Evolutionary conservation across 2,113 vertebrate species (phyloP).

Genomic region (Platycercus adscitus): DNA sequence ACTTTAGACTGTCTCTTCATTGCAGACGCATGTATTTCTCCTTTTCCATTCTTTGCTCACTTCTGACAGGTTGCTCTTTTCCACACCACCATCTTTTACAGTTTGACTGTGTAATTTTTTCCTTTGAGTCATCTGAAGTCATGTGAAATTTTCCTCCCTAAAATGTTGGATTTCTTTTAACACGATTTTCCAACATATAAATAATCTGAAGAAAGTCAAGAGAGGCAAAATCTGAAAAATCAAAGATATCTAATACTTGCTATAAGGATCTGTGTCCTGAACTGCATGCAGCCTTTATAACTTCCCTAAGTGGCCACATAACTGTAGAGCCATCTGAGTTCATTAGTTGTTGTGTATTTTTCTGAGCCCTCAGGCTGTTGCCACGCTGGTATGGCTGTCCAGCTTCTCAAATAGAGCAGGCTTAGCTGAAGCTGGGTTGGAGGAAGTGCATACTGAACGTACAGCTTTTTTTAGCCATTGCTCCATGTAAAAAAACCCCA

Average conservation of each 20-base stretch:
- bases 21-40: not conserved
- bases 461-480: not conserved
- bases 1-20: not conserved
- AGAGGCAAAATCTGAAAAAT: not conserved
- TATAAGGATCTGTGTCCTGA: not conserved
- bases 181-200: not conserved
- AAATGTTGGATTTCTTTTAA: not conserved
- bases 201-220: not conserved
- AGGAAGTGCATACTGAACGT: not conserved
- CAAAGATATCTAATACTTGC: not conserved
- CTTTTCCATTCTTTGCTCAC: not conserved
- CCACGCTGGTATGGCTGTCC: not conserved
- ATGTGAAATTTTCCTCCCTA: not conserved
- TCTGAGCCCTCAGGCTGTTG: not conserved
- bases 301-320: fast-evolving
- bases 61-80: not conserved
- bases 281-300: not conserved
- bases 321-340: not conserved
- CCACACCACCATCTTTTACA: not conserved
- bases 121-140: not conserved
- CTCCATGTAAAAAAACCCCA: not conserved
- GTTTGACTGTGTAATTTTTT: not conserved
- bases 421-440: not conserved
- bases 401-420: not conserved
- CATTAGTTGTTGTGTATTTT: not conserved